Percentiles rank a stretch among this genome's conserved stretches.
Conservation (phyloP, 1,140 invertebrate genomes). For the Idris sp. region DNA sequence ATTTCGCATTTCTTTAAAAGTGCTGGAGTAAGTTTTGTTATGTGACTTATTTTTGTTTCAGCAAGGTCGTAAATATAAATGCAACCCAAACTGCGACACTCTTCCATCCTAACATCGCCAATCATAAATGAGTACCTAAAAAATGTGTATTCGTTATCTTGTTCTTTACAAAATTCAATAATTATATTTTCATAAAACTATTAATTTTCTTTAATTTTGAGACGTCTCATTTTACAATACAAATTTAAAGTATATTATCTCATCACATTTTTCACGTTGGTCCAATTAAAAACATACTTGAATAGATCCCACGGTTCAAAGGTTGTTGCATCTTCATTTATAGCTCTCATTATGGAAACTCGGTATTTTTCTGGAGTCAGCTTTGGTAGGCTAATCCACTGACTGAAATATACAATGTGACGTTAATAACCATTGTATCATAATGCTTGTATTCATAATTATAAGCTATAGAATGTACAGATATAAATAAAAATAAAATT, state of each 20-base stretch:
- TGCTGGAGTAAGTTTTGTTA: constrained; percentile 67
- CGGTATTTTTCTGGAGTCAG: constrained; percentile 70
- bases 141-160: no score
- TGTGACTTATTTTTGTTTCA: constrained; percentile 65
- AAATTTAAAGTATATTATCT: no score
- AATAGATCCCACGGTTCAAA: constrained; percentile 66
- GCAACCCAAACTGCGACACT: constrained; percentile 68
- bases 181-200: no score
- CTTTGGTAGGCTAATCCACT: constrained; percentile 67
- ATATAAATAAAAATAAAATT: constrained; percentile 2
- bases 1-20: constrained; percentile 72
- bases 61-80: constrained; percentile 71
- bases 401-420: constrained; percentile 59
- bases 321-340: constrained; percentile 58
- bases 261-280: no score
- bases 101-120: constrained; percentile 66
- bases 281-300: constrained; percentile 58
- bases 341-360: constrained; percentile 66
- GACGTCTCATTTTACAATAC: no score
- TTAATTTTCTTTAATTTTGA: no score
- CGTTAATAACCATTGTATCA: no score
- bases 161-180: no score
- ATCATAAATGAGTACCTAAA: constrained; percentile 68
- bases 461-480: no score
- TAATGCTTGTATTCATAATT: neutral